Conservation (phyloP, 2,113 vertebrate species). For the Thymallus thymallus region DNA sequence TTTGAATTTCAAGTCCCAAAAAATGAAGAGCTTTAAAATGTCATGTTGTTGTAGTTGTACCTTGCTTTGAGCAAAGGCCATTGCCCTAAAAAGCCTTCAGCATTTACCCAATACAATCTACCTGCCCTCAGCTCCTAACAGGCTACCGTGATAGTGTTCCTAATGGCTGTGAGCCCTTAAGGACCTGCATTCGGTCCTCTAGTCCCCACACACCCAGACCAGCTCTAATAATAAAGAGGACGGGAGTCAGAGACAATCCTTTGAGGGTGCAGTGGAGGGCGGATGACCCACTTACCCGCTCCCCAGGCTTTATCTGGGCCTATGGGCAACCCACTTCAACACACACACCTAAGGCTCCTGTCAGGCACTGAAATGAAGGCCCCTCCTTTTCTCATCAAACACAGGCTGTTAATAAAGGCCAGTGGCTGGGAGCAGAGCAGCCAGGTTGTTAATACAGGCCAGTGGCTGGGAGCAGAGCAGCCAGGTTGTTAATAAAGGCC, state of each 20-base stretch:
- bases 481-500: no score
- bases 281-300: slow-evolving; percentile 75
- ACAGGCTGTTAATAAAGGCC: slow-evolving; percentile 30
- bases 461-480: no score
- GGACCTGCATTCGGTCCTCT: slow-evolving; percentile 61
- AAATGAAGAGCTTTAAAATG: no score
- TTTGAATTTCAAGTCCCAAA: no score
- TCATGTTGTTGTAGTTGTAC: no score
- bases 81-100: no score
- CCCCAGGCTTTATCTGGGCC: slow-evolving; percentile 48
- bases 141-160: no score
- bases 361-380: no score
- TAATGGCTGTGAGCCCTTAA: slow-evolving; percentile 7
- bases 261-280: slow-evolving; percentile 68
- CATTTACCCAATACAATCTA: no score
- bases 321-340: slow-evolving; percentile 40
- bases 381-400: no score
- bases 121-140: no score
- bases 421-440: not conserved
- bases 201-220: slow-evolving; percentile 69
- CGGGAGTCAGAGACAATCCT: slow-evolving; percentile 68
- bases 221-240: slow-evolving; percentile 71
- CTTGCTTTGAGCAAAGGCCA: not conserved
- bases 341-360: not conserved
- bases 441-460: no score